Percentiles rank a stretch among this genome's conserved stretches.
These are phyloP conservation scores for Setophaga kirtlandii DNA, from an alignment of 2,113 vertebrate genomes.

Conservation along the genomic window DNA sequence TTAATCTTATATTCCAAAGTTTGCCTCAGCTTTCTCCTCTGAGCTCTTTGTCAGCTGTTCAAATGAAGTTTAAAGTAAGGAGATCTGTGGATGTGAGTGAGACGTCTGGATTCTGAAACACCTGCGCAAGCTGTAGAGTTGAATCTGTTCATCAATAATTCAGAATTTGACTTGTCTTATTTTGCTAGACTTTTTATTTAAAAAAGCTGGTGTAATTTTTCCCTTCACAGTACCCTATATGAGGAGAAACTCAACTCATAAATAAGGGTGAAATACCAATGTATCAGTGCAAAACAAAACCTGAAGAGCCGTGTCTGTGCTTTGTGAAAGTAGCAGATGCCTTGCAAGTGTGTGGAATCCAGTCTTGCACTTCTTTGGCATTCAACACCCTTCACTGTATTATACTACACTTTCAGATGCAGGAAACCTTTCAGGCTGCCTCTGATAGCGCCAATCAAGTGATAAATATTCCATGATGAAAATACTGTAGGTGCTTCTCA, in stretches of 20 bases:
- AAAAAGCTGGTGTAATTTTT: neutral
- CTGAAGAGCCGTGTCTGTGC: neutral
- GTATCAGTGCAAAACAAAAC: neutral
- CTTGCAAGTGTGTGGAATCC: neutral
- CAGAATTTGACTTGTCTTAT: neutral
- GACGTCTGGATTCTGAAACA: neutral
- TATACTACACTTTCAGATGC: neutral
- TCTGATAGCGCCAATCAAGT: neutral
- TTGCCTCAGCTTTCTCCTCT: neutral
- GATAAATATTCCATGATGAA: neutral
- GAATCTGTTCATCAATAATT: neutral
- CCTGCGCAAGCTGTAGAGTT: neutral
- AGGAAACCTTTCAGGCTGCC: neutral
- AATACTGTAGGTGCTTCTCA: neutral
- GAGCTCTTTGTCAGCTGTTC: neutral
- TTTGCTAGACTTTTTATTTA: neutral
- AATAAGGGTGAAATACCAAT: neutral
- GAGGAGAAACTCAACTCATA: neutral
- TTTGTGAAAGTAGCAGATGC: neutral
- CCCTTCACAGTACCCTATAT: neutral
- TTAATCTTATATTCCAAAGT: neutral
- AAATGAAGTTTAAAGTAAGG: neutral
- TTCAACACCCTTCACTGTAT: neutral
- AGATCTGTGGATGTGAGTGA: neutral
- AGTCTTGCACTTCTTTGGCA: neutral